Conservation (phyloP, 2,113 vertebrate species). For the Halichoeres trimaculatus region DNA sequence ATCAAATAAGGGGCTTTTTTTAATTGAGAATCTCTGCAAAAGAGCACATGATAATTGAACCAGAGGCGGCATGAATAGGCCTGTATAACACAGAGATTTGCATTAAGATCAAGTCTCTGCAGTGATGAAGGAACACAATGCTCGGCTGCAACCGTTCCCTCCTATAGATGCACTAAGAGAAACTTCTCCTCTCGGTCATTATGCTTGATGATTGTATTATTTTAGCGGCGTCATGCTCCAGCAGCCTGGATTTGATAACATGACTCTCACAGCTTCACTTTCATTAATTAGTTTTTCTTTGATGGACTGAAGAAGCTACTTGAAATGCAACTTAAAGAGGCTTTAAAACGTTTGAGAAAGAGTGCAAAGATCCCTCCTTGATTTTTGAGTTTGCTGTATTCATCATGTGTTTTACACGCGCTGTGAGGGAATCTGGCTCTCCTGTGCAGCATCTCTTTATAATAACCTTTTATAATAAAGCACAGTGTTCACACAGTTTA, state of each 20-base stretch:
- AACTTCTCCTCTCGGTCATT: slow-evolving; percentile 75
- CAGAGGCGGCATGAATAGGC: slow-evolving; percentile 70
- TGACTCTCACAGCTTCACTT: slow-evolving; percentile 51
- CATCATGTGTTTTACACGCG: background rate
- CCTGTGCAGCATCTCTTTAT: slow-evolving; percentile 34
- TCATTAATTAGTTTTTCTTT: slow-evolving; percentile 62
- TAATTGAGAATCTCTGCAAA: slow-evolving; percentile 75
- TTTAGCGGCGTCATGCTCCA: slow-evolving; percentile 73
- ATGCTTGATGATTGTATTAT: slow-evolving; percentile 79
- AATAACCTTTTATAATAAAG: slow-evolving; percentile 24
- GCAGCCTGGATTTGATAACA: slow-evolving; percentile 65
- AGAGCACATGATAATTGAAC: slow-evolving; percentile 76
- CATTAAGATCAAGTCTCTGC: slow-evolving; percentile 79
- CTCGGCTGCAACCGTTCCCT: slow-evolving; percentile 68
- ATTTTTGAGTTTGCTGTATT: background rate
- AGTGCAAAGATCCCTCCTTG: slow-evolving; percentile 11
- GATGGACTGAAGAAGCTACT: slow-evolving; percentile 28
- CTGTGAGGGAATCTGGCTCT: background rate
- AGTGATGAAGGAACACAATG: slow-evolving; percentile 74
- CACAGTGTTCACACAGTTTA: slow-evolving; percentile 48
- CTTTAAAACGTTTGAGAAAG: background rate
- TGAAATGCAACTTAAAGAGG: slow-evolving; percentile 51
- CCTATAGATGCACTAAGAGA: slow-evolving; percentile 64
- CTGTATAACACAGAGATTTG: slow-evolving; percentile 77
- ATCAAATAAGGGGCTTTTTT: slow-evolving; percentile 62